Evolutionary conservation across 1,140 invertebrate genomes (phyloP), one percentile per base, ranked within the genome.

Genomic region (Probaryconus sp.): DNA sequence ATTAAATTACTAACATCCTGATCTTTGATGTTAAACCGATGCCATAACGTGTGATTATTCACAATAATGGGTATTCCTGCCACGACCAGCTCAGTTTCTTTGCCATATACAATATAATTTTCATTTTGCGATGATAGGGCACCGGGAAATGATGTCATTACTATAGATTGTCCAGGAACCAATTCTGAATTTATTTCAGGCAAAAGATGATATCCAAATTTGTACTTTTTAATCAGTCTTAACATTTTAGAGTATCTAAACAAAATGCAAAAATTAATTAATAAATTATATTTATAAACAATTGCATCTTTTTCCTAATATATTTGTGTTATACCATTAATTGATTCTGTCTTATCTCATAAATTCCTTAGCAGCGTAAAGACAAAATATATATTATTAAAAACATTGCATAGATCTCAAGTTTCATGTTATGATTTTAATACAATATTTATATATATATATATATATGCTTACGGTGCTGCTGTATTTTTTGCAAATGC

Each of bases 161-260:
- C 89, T 2, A 89, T 84, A 4, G 84, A 80, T 48, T 86, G 84
- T 0, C 93, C 93, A 1, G 94, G 92, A 14, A 94, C 91, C 1
- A 87, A 77, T 5, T 87, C 77, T 26, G 89, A 87, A 21, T 78
- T 50, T 47, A 38, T 70, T 58, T 77, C 31, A 0, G 90, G 88
- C 24, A 90, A 88, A 17, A 89, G 80, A 67, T 93, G 94, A 79
- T 93, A 96, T 65, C 91, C 91, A 51, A 98, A 92, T 76, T 94
- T 93, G 86, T 98, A 98, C 60, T 92, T 92, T 85, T 98, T 98
- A 77, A 97, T 88, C 10, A 98, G 91, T 70, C 96, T 89, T 40
- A 97, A 88, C 96, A 98, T 98, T 72, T 92, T 92, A 14, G 91
- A 90, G 79, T 96, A 98, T 51, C 92, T 92, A n/a, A n/a, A 63